These are phyloP conservation scores for Oscheius myriophilus DNA, from an alignment of 2,888 invertebrate species.

Conservation along the genomic window DNA sequence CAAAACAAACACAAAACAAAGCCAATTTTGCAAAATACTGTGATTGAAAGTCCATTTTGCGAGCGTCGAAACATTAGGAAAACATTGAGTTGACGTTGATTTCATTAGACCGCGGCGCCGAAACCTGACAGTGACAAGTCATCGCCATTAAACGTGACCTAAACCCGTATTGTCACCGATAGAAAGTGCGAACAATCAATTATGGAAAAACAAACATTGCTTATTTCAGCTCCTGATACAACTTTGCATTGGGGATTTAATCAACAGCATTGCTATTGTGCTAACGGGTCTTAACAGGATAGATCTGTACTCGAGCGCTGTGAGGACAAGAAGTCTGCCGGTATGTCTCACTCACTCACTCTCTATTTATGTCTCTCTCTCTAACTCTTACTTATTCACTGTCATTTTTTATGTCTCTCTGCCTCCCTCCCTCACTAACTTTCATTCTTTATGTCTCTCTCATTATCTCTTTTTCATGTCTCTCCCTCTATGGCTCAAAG, in stretches of 20 bases:
- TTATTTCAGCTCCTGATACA: slow-evolving; percentile 51
- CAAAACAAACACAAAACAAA: not conserved
- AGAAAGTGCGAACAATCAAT: not conserved
- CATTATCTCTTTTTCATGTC: no score
- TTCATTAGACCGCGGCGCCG: not conserved
- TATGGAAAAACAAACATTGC: not conserved
- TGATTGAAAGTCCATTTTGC: not conserved
- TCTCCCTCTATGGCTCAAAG: not conserved
- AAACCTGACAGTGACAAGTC: slow-evolving; percentile 5
- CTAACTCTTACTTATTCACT: no score
- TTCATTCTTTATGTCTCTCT: no score
- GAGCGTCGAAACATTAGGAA: not conserved
- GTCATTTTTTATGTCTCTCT: not conserved
- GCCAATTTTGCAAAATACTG: not conserved
- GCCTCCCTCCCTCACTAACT: not conserved
- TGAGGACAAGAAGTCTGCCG: slow-evolving; percentile 39
- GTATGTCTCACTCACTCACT: slow-evolving; percentile 18
- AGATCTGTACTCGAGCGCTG: slow-evolving; percentile 50
- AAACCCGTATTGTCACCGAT: not conserved
- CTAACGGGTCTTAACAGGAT: slow-evolving; percentile 57
- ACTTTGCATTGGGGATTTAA: slow-evolving; percentile 52
- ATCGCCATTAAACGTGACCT: not conserved
- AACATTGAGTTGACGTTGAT: no score
- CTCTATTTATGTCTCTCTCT: no score
- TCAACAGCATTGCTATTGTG: slow-evolving; percentile 54